phyloP scores from a whole-genome alignment of 1,140 invertebrate genomes.

The Drosophila trapezifrons region DNA sequence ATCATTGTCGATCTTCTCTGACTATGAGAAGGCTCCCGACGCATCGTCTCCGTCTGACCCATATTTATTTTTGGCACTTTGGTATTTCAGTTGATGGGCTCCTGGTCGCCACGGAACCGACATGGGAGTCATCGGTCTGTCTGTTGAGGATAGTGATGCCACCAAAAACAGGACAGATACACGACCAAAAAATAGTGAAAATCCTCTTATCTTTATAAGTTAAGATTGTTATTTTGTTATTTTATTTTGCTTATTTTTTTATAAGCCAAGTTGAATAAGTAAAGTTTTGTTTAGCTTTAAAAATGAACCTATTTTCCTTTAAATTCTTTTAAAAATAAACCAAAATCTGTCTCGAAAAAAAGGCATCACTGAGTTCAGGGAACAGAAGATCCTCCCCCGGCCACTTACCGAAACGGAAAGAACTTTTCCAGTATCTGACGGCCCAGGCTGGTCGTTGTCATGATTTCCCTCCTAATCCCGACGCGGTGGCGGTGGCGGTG shows the following conservation, averaged over 20 bases:
- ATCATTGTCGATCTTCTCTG: slow-evolving; percentile 40
- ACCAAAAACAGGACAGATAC: neutral
- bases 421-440: slow-evolving; percentile 77
- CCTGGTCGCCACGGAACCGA: neutral
- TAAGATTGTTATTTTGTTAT: neutral
- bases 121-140: no score
- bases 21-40: slow-evolving; percentile 6
- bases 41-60: slow-evolving; percentile 56
- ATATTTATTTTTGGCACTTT: slow-evolving; percentile 78
- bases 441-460: slow-evolving; percentile 73
- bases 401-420: slow-evolving; percentile 75
- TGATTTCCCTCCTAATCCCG: slow-evolving; percentile 32
- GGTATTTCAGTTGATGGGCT: slow-evolving; percentile 25
- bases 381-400: no score
- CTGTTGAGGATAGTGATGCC: neutral
- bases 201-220: no score
- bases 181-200: neutral
- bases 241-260: neutral
- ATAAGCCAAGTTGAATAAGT: neutral
- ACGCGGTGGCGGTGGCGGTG: neutral
- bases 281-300: neutral
- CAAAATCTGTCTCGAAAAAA: no score
- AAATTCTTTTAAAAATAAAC: neutral
- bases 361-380: no score
- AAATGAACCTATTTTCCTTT: no score